Evolutionary conservation across 2,888 invertebrate species (phyloP), one percentile per base, ranked within the genome.

Genomic region (Oscheius sp.): DNA sequence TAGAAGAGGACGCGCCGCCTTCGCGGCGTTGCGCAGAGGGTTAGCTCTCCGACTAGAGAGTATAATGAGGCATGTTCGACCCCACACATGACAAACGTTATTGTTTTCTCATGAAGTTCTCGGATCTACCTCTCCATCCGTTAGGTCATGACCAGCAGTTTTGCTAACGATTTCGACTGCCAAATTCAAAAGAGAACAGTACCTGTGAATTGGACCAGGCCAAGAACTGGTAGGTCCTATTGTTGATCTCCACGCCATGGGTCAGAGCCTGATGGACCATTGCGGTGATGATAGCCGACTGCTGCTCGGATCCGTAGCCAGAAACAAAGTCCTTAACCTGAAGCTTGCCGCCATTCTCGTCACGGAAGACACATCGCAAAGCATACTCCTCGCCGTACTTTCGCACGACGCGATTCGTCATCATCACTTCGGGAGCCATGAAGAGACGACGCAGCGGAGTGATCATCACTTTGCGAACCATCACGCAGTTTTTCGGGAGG

Each of bases 131-230:
- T 21, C 21, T 21, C 21, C 21, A 21, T 21, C 21, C 21, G 21
- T 21, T 21, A 21, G 21, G 21, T 21, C 21, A 21, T 21, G 21
- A 21, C 21, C 21, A 21, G 21, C 21, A 21, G 21, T 21, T 21
- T 21, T 21, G 21, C 21, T 21, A 21, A 21, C 21, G 21, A 21
- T 21, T 21, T 21, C 21, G 21, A 21, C 21, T 21, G 21, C 21
- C 21, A 21, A 21, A 21, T 21, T 21, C 21, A 21, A 21, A 21
- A 21, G 21, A 21, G 21, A 21, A 21, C 21, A 29, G 9, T 48
- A 80, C 76, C 75, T 88, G 88, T 5, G 88, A 88, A 66, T 88
- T 87, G 42, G 84, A 84, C 86, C 87, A 88, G n/a, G 86, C 87
- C 29, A 88, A 78, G 58, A 87, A 88, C 7, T 76, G 70, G 62